These are phyloP conservation scores for Chymomyza fuscimana DNA, from an alignment of 2,888 invertebrate species.

Conservation along the genomic window DNA sequence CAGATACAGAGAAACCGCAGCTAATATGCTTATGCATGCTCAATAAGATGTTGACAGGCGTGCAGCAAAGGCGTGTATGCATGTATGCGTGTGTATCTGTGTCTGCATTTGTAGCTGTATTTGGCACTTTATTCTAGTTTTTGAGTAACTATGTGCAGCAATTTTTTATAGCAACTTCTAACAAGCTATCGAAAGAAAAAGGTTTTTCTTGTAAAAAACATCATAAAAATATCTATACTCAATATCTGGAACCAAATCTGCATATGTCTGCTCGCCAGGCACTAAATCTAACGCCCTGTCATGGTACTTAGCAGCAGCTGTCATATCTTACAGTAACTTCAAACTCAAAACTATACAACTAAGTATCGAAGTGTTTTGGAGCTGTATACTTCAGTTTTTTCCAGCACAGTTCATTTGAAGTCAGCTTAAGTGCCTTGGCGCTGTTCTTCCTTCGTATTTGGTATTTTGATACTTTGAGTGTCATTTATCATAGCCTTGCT, in stretches of 20 bases:
- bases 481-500: constrained; percentile 69
- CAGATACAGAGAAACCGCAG: constrained; percentile 53
- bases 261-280: constrained; percentile 55
- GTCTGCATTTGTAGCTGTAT: constrained; percentile 9
- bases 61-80: constrained; percentile 48
- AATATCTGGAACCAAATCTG: constrained; percentile 34
- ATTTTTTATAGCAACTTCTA: constrained; percentile 29
- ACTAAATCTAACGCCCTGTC: constrained; percentile 68
- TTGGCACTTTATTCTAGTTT: not conserved
- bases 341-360: constrained; percentile 1
- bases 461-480: constrained; percentile 70
- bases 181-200: constrained; percentile 38
- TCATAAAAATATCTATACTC: constrained; percentile 40
- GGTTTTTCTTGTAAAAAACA: constrained; percentile 57
- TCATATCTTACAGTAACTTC: constrained; percentile 56
- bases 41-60: constrained; percentile 70
- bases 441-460: constrained; percentile 25
- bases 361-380: constrained; percentile 44
- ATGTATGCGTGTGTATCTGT: constrained; percentile 10
- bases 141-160: constrained; percentile 19
- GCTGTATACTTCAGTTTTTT: constrained; percentile 32
- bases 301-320: constrained; percentile 58
- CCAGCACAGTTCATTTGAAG: constrained; percentile 32
- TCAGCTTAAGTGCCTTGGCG: constrained; percentile 5
- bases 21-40: constrained; percentile 69